Conservation (phyloP, 2,113 vertebrate genomes). For the Zapus hudsonius region DNA sequence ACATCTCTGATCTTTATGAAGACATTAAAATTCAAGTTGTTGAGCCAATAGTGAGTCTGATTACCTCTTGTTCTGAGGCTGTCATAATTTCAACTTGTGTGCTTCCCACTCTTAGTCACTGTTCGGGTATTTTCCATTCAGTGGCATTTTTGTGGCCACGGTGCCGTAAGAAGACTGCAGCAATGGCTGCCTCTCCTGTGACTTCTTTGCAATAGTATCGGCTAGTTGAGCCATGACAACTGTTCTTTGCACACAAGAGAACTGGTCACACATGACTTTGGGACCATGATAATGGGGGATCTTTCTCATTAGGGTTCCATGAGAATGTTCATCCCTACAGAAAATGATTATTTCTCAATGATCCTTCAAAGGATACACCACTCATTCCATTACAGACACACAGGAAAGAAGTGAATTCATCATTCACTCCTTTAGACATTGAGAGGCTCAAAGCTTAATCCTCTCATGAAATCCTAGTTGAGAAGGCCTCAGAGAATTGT, state of each 20-base stretch:
- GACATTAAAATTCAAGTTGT: slow-evolving; percentile 24
- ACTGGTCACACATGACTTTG: neutral
- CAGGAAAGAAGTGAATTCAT: neutral
- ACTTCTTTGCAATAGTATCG: neutral
- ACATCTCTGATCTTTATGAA: neutral
- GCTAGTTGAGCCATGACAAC: neutral
- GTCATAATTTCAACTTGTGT: neutral
- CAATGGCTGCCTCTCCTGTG: neutral
- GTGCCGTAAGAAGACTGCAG: neutral
- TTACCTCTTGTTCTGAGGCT: neutral
- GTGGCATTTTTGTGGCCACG: neutral
- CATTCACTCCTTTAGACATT: neutral
- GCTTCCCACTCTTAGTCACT: neutral
- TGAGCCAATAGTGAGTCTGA: neutral
- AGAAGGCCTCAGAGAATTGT: neutral
- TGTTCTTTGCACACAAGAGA: neutral
- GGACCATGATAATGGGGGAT: neutral
- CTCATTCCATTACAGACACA: neutral
- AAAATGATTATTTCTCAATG: neutral
- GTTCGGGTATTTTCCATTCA: slow-evolving; percentile 26
- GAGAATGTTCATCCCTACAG: neutral
- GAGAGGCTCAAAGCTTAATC: neutral
- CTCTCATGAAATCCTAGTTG: neutral
- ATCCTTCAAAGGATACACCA: neutral
- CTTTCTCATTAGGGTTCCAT: neutral